A percentile compares a stretch with the other conserved stretches of the same genome.
phyloP scores from a whole-genome alignment of 2,888 invertebrate genomes.

The Temnothorax rugatulus region DNA sequence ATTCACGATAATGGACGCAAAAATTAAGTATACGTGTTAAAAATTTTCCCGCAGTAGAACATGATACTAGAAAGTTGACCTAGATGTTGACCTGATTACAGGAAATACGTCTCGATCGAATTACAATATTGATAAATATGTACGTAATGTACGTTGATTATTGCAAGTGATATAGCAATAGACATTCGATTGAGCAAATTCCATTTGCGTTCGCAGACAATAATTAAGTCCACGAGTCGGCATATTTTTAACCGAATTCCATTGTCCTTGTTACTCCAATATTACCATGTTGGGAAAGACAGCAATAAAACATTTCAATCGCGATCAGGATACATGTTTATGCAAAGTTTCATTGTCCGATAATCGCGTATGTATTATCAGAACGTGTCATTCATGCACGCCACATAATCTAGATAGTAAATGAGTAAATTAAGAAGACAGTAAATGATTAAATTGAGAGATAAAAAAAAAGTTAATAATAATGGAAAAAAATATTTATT shows the following conservation, averaged over 20 bases:
- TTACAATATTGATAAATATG: slow-evolving; percentile 27
- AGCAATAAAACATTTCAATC: slow-evolving; percentile 3
- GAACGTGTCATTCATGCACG: background rate
- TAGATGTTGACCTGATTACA: background rate
- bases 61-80: background rate
- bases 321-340: background rate
- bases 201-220: background rate
- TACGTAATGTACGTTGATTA: background rate
- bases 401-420: background rate
- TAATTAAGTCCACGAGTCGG: background rate
- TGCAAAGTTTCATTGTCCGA: background rate
- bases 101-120: background rate
- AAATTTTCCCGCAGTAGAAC: background rate
- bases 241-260: background rate
- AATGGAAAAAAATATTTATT: background rate
- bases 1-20: background rate
- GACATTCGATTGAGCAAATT: background rate
- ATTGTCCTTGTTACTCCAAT: background rate
- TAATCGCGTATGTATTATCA: background rate
- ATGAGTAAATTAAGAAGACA: background rate
- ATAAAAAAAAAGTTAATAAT: background rate
- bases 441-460: background rate
- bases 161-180: background rate
- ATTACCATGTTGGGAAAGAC: background rate
- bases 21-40: background rate